Conservation (phyloP, 2,888 invertebrate genomes). For the Acanthosepion esculentum region DNA sequence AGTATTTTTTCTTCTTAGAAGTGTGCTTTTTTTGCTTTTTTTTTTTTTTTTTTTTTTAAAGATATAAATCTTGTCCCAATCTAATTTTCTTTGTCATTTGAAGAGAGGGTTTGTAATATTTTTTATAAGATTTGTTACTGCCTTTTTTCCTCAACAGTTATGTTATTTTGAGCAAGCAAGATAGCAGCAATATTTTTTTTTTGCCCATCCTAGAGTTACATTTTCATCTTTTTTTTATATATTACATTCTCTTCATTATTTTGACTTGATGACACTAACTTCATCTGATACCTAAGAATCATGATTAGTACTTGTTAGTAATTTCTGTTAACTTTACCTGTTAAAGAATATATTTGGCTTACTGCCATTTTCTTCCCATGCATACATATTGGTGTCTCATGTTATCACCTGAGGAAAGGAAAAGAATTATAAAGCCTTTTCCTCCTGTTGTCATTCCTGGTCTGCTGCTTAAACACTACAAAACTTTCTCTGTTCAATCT, state of each 20-base stretch:
- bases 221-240: too few species aligned
- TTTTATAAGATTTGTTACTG: background rate
- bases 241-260: too few species aligned
- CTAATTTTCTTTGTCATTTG: too few species aligned
- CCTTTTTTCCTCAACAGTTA: background rate
- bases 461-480: background rate
- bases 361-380: background rate
- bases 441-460: background rate
- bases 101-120: too few species aligned
- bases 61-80: too few species aligned
- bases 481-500: background rate
- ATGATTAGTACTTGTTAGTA: background rate
- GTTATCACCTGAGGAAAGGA: background rate
- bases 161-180: background rate
- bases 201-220: background rate
- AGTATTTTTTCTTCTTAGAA: too few species aligned
- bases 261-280: background rate
- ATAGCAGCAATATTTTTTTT: background rate
- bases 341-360: background rate
- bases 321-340: background rate
- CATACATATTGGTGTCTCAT: background rate
- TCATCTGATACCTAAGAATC: background rate
- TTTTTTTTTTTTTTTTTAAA: too few species aligned
- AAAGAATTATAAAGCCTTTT: background rate
- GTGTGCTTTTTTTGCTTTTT: too few species aligned